Conservation (phyloP, 2,888 invertebrate species). For the Netelia virgata region DNA sequence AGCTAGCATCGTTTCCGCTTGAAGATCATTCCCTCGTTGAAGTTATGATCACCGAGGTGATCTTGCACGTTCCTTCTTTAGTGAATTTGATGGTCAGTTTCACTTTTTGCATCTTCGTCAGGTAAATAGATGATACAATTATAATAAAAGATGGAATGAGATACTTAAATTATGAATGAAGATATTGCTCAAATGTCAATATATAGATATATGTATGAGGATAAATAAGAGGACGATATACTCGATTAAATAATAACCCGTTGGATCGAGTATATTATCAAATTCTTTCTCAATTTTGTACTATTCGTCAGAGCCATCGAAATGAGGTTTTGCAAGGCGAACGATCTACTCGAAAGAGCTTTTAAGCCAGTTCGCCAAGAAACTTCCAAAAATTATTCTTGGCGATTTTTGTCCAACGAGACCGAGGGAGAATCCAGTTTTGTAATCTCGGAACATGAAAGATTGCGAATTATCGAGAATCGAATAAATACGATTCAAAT, state of each 20-base stretch:
- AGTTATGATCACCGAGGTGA: not conserved
- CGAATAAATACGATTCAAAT: slow-evolving; percentile 21
- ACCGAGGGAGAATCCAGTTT: not conserved
- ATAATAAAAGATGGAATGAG: too few relatives aligned
- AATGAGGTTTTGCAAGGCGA: slow-evolving; percentile 30
- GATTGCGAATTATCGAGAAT: not conserved
- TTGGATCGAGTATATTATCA: not conserved
- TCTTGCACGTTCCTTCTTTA: not conserved
- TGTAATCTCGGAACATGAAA: not conserved
- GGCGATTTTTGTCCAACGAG: not conserved
- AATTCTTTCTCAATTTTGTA: not conserved
- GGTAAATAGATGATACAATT: not conserved
- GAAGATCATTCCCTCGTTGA: not conserved
- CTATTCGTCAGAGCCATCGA: not conserved
- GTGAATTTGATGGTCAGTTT: not conserved
- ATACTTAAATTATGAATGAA: too few relatives aligned
- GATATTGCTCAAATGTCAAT: too few relatives aligned
- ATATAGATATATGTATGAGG: too few relatives aligned
- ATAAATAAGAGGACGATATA: too few relatives aligned
- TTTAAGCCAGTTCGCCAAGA: not conserved
- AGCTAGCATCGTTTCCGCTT: not conserved
- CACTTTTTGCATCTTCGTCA: slow-evolving; percentile 4
- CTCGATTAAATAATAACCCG: too few relatives aligned
- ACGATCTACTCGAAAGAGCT: slow-evolving; percentile 31
- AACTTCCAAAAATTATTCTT: not conserved